These are phyloP conservation scores for Cariama cristata DNA, from an alignment of 2,113 vertebrate species.

Conservation along the genomic window DNA sequence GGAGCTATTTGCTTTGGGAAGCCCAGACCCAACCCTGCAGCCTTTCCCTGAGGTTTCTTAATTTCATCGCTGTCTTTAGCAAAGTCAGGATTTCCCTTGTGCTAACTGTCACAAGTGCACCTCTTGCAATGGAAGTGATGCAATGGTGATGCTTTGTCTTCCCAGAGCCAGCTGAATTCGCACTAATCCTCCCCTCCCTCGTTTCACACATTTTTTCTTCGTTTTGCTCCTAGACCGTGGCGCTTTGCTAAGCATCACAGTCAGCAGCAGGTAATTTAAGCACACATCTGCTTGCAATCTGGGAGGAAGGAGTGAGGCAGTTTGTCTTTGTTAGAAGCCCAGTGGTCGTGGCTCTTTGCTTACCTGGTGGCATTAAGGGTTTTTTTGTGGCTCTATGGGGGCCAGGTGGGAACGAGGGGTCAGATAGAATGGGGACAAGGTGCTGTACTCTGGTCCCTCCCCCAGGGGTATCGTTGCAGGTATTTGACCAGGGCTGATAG, in stretches of 20 bases:
- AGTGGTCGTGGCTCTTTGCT: background rate
- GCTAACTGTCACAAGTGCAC: background rate
- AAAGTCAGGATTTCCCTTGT: background rate
- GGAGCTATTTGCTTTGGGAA: background rate
- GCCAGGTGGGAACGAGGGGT: background rate
- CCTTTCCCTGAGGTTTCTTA: background rate
- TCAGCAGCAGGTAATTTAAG: constrained; percentile 61
- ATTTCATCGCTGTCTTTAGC: background rate
- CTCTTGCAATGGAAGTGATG: background rate
- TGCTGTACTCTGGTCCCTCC: background rate
- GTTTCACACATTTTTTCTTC: constrained; percentile 31
- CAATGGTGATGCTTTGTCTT: background rate
- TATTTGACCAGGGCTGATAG: rapidly evolving
- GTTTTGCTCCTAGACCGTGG: background rate
- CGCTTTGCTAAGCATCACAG: background rate
- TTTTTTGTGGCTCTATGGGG: background rate
- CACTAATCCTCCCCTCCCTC: constrained; percentile 29
- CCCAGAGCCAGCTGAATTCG: constrained; percentile 40
- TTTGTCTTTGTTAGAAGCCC: constrained; percentile 49
- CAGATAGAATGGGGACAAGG: background rate
- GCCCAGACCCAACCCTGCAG: background rate
- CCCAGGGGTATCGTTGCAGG: rapidly evolving
- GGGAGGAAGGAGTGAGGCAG: constrained; percentile 35
- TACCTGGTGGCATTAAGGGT: constrained; percentile 16
- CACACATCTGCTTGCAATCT: constrained; percentile 73